These are phyloP conservation scores for Agrochola lota DNA, from an alignment of 2,888 invertebrate species.

Conservation along the genomic window DNA sequence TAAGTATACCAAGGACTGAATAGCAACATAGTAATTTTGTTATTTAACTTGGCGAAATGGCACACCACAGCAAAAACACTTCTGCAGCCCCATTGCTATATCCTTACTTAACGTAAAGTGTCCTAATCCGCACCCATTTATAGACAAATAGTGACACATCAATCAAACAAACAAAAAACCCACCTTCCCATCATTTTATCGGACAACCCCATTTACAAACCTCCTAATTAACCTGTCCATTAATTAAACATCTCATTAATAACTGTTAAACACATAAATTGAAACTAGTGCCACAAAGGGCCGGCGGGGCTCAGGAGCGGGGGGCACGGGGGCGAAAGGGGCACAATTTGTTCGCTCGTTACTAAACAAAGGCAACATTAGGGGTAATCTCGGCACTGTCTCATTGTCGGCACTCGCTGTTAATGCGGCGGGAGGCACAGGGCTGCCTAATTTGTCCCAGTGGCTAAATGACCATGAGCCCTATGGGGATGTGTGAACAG, in stretches of 20 bases:
- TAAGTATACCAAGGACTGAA: not conserved
- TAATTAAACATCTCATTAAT: conserved; percentile 66
- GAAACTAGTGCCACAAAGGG: conserved; percentile 62
- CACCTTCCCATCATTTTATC: conserved; percentile 13
- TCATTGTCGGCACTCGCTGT: conserved; percentile 63
- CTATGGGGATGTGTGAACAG: not conserved
- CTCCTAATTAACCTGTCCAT: conserved; percentile 50
- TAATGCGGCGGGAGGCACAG: conserved; percentile 62
- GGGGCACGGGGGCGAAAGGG: conserved; percentile 56
- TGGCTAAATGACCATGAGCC: conserved; percentile 1
- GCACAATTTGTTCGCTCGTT: conserved; percentile 74
- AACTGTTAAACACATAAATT: conserved; percentile 66
- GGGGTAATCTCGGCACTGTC: conserved; percentile 71
- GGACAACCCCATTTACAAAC: conserved; percentile 21
- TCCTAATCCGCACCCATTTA: not conserved
- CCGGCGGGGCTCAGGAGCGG: conserved; percentile 39
- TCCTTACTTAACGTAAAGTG: not conserved
- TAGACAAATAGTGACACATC: conserved; percentile 18
- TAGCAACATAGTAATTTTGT: not conserved
- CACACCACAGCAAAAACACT: not conserved
- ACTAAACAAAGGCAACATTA: conserved; percentile 78
- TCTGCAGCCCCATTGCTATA: not conserved
- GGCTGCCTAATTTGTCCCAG: conserved; percentile 54
- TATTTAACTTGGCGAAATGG: not conserved
- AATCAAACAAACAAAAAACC: conserved; percentile 32